A percentile compares a stretch with the other conserved stretches of the same genome.
Conservation (phyloP, 2,888 invertebrate genomes). For the Acrobeloides nanus region DNA sequence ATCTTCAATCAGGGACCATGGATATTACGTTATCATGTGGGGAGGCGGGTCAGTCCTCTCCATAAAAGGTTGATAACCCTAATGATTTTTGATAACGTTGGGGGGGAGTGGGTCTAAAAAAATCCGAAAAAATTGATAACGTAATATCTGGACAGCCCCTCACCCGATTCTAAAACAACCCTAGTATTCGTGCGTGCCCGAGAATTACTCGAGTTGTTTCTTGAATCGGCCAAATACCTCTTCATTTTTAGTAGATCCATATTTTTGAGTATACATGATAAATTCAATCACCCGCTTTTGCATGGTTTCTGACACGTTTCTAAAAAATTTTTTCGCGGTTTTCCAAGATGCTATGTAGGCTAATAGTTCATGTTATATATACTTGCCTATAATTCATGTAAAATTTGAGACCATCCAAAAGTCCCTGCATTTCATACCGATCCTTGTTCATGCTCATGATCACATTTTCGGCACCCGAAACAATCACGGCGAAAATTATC, state of each 20-base stretch:
- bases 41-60: no score
- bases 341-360: background rate
- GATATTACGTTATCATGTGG: no score
- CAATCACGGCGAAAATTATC: constrained; percentile 49
- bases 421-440: constrained; percentile 34
- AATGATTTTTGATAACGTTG: no score
- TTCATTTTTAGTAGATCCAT: constrained; percentile 28
- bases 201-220: no score
- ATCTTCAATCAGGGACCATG: no score
- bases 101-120: no score
- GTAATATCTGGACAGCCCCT: no score
- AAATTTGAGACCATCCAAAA: constrained; percentile 48
- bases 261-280: constrained; percentile 37
- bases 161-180: no score
- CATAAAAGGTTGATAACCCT: no score
- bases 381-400: constrained; percentile 43
- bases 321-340: constrained; percentile 15
- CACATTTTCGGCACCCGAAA: constrained; percentile 45
- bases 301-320: constrained; percentile 32
- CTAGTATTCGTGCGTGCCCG: no score
- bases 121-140: no score
- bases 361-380: no score
- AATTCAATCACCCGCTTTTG: constrained; percentile 43
- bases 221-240: constrained; percentile 1
- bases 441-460: constrained; percentile 44